Percentiles rank a stretch among this genome's conserved stretches.
Conservation (phyloP, 1,140 invertebrate species). For the Macrocentrus cingulum region DNA sequence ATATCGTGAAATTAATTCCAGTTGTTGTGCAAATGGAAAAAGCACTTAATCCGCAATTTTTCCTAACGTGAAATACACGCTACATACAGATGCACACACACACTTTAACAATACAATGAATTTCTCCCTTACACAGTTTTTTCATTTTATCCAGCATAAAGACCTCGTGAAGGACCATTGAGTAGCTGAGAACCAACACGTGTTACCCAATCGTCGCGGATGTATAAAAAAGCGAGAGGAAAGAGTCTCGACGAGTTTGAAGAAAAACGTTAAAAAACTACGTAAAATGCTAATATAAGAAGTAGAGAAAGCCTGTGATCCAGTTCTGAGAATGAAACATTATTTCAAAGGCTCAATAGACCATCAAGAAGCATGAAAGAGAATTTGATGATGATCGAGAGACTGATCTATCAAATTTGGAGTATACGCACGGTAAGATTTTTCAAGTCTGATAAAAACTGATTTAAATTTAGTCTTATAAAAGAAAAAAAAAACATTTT, state of each 20-base stretch:
- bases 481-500: too few species aligned
- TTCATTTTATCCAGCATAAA: conserved; percentile 1
- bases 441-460: not conserved
- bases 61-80: not conserved
- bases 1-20: not conserved
- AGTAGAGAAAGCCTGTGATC: not conserved
- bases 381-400: too few species aligned
- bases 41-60: conserved; percentile 3
- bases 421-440: not conserved
- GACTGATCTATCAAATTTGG: not conserved
- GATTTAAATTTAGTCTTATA: conserved; percentile 1
- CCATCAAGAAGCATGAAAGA: not conserved
- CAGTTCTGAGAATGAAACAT: not conserved
- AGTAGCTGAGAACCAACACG: conserved; percentile 36
- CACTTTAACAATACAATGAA: not conserved
- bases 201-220: conserved; percentile 23
- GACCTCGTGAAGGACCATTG: not conserved
- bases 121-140: conserved; percentile 2
- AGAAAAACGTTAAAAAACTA: not conserved
- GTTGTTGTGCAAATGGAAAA: not conserved
- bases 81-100: not conserved
- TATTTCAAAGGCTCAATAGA: not conserved
- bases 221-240: not conserved
- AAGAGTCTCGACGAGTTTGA: not conserved
- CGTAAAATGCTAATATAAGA: not conserved